Conservation (phyloP, 2,888 invertebrate species). For the Leptinotarsa haldemani region DNA sequence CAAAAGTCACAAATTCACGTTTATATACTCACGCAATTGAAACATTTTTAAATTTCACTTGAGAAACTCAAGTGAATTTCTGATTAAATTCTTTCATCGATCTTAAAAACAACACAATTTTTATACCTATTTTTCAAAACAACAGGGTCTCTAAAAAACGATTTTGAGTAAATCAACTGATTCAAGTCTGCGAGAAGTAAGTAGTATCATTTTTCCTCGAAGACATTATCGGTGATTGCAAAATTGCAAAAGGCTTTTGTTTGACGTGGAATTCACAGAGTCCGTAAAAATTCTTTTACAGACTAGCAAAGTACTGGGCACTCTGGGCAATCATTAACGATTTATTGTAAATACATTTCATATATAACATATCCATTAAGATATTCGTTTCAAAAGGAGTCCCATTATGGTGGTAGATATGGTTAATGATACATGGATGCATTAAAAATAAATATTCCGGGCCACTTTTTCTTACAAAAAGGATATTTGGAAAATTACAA, state of each 20-base stretch:
- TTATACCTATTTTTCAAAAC: no score
- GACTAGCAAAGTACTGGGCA: slow-evolving; percentile 28
- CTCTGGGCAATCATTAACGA: slow-evolving; percentile 32
- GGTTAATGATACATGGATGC: slow-evolving; percentile 34
- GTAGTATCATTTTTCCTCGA: background rate
- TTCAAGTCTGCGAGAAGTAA: background rate
- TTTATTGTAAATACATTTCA: slow-evolving; percentile 36
- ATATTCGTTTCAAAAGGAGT: slow-evolving; percentile 37
- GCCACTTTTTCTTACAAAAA: slow-evolving; percentile 43
- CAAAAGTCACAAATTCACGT: no score
- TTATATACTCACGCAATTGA: no score
- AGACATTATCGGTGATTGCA: background rate
- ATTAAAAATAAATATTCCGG: background rate
- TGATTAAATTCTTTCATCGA: no score
- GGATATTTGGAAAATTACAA: slow-evolving; percentile 44
- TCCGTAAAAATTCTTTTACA: slow-evolving; percentile 39
- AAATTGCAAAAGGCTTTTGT: slow-evolving; percentile 15
- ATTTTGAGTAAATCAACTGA: background rate
- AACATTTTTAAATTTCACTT: no score
- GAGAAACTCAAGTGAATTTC: no score
- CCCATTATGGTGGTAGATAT: slow-evolving; percentile 39
- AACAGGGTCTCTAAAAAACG: no score
- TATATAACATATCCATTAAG: slow-evolving; percentile 37
- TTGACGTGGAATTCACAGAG: slow-evolving; percentile 25
- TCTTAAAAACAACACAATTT: no score